Percentiles rank a stretch among this genome's conserved stretches.
Evolutionary conservation across 2,113 vertebrate species (phyloP).

Genomic region (Semnornis frantzii): DNA sequence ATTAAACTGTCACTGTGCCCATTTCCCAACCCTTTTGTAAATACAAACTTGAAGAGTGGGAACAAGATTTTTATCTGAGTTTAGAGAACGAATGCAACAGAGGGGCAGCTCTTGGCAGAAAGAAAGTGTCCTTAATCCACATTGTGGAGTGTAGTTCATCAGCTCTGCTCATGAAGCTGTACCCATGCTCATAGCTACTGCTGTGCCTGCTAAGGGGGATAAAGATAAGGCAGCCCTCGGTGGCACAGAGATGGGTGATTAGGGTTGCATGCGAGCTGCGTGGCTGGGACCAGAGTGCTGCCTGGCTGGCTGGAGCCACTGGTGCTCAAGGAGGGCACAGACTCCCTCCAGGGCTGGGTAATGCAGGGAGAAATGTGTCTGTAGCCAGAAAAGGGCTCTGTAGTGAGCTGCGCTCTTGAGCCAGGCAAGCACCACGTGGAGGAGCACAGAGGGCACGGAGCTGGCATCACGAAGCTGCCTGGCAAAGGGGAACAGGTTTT

Average conservation of each 20-base stretch:
- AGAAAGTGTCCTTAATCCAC: not conserved
- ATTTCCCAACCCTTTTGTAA: conserved; percentile 7
- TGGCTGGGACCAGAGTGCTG: accelerated
- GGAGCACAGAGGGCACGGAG: not conserved
- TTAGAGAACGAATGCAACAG: not conserved
- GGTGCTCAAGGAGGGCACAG: accelerated
- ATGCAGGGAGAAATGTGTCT: not conserved
- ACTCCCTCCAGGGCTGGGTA: not conserved
- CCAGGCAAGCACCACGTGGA: not conserved
- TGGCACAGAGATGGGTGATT: accelerated
- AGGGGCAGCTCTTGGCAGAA: not conserved
- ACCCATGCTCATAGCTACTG: not conserved
- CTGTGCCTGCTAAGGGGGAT: not conserved
- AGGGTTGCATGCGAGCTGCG: not conserved
- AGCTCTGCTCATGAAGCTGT: not conserved
- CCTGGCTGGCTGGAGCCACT: accelerated
- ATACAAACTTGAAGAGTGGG: not conserved
- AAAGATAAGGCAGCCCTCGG: not conserved
- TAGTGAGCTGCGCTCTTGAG: not conserved
- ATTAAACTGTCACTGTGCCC: conserved; percentile 32
- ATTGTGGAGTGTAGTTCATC: not conserved
- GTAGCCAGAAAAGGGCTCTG: not conserved
- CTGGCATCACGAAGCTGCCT: not conserved
- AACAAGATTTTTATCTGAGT: conserved; percentile 33
- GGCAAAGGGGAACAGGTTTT: not conserved